phyloP scores from a whole-genome alignment of 2,113 vertebrate species.

The Limnothrissa miodon region DNA sequence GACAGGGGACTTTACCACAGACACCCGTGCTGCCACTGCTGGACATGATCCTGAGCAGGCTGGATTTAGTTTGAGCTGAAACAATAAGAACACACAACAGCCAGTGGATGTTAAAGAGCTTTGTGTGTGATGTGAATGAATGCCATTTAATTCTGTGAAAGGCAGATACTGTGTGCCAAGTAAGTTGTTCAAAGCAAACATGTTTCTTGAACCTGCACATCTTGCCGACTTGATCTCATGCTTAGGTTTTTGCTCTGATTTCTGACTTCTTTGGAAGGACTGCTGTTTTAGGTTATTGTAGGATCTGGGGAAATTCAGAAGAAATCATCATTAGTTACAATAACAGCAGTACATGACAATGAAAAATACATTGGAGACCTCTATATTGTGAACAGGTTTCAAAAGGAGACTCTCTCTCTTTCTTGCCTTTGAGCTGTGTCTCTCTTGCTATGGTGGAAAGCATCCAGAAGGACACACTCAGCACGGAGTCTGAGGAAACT shows the following conservation, averaged over 20 bases:
- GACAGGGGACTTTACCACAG: slow-evolving; percentile 18
- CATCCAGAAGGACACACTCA: slow-evolving; percentile 67
- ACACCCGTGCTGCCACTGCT: slow-evolving; percentile 34
- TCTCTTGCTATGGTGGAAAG: slow-evolving; percentile 54
- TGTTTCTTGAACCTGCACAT: neutral
- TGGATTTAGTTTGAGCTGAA: slow-evolving; percentile 71
- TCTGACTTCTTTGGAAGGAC: neutral
- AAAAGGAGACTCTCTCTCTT: neutral
- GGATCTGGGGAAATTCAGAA: neutral
- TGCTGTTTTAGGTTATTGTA: neutral
- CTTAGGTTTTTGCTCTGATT: neutral
- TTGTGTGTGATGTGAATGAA: neutral
- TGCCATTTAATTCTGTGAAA: neutral
- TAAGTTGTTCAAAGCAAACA: neutral
- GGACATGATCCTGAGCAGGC: slow-evolving; percentile 61
- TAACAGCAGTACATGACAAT: neutral
- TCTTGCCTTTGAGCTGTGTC: slow-evolving; percentile 19
- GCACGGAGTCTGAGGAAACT: slow-evolving; percentile 65
- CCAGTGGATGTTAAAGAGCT: neutral
- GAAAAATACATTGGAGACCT: neutral
- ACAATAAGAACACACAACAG: neutral
- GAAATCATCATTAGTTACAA: neutral
- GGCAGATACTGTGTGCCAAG: neutral
- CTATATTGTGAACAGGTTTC: neutral
- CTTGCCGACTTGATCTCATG: neutral